Conservation (phyloP, 2,888 invertebrate genomes). For the Sarcophaga variegata region DNA sequence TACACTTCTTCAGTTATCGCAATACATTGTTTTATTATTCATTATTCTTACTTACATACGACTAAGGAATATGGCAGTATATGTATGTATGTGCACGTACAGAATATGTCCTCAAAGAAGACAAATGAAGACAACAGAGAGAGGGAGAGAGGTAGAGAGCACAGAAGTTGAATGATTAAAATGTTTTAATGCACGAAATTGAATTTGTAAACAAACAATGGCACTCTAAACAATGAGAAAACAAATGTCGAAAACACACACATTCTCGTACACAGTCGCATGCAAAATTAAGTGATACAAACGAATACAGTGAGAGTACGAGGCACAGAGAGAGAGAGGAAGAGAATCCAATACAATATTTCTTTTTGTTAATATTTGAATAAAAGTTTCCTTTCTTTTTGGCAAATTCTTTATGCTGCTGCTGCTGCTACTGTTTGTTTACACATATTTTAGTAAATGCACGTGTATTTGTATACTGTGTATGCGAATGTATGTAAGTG, state of each 20-base stretch:
- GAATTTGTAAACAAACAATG: conserved; percentile 8
- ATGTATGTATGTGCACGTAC: neutral
- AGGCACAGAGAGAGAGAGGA: neutral
- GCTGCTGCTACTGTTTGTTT: conserved; percentile 1
- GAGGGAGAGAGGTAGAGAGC: no score
- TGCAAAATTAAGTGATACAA: no score
- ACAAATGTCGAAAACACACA: conserved; percentile 35
- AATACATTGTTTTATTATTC: neutral
- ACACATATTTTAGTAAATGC: neutral
- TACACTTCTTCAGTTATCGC: no score
- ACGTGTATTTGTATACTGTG: neutral
- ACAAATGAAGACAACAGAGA: neutral
- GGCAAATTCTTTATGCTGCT: neutral
- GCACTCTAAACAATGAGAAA: conserved; percentile 17
- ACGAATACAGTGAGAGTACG: no score
- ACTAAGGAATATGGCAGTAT: no score
- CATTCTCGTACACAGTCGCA: neutral
- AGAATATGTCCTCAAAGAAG: neutral
- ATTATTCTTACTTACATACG: neutral
- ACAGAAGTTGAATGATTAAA: conserved; percentile 1
- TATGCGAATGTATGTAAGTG: neutral
- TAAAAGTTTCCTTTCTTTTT: conserved; percentile 6
- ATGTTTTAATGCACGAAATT: conserved; percentile 31
- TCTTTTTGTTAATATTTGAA: conserved; percentile 40
- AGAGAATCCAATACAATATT: neutral